Conservation (phyloP, 2,888 invertebrate genomes). For the Keiferia lycopersicella region DNA sequence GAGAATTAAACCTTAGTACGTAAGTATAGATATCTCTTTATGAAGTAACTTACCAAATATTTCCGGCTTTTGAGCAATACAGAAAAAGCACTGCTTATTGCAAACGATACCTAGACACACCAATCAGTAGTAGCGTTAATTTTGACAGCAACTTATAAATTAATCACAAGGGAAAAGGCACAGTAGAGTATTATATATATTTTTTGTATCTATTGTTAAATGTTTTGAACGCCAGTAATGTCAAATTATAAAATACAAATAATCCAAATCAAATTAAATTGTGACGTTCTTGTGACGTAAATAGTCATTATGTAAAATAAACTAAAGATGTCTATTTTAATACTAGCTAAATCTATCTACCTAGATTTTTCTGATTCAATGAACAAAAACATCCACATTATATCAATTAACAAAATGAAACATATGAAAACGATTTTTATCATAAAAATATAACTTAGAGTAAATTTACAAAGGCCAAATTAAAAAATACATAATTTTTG, state of each 20-base stretch:
- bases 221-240: no score
- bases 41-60: neutral
- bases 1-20: no score
- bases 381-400: neutral
- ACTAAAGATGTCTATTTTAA: neutral
- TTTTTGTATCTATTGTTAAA: no score
- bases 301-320: no score
- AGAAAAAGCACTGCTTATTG: no score
- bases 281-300: neutral
- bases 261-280: neutral
- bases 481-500: no score
- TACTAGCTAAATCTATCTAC: neutral
- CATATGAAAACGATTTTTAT: neutral
- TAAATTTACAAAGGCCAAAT: neutral
- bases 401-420: neutral
- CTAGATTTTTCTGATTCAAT: neutral
- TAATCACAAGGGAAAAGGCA: no score
- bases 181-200: no score
- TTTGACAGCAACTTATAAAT: no score
- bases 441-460: neutral
- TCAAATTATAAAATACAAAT: no score
- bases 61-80: neutral
- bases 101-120: no score
- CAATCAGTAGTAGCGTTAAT: no score
- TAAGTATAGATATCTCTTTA: neutral